Evolutionary conservation across 1,140 invertebrate genomes (phyloP).

Genomic region (Drosophila lowei): DNA sequence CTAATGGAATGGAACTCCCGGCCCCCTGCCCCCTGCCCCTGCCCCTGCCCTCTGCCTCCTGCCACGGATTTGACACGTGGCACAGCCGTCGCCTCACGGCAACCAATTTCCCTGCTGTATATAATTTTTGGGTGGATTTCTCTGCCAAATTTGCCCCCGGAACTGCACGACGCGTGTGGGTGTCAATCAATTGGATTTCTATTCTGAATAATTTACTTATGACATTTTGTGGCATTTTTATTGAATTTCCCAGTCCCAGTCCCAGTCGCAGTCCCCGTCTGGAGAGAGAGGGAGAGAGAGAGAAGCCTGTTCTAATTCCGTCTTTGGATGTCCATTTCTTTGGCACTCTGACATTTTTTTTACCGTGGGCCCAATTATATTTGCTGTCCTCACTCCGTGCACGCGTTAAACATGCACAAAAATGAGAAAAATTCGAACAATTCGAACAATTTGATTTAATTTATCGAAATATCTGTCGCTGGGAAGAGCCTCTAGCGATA

Average conservation of each 20-base stretch:
- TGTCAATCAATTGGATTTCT: constrained; percentile 71
- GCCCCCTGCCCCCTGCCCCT: neutral
- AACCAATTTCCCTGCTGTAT: constrained; percentile 39
- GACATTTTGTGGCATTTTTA: constrained; percentile 64
- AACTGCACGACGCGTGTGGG: constrained; percentile 68
- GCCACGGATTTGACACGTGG: constrained; percentile 57
- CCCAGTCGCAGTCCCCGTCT: too few relatives aligned
- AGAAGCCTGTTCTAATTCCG: constrained; percentile 1
- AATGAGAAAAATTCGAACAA: constrained; percentile 63
- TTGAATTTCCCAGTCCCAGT: constrained; percentile 45
- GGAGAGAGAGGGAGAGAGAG: too few relatives aligned
- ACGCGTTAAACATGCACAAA: constrained; percentile 67
- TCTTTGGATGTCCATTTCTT: neutral
- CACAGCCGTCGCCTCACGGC: constrained; percentile 13
- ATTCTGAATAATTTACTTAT: constrained; percentile 79
- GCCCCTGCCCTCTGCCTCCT: neutral
- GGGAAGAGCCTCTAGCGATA: constrained; percentile 21
- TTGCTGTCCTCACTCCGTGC: constrained; percentile 47
- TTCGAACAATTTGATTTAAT: constrained; percentile 74
- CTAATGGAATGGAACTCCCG: constrained; percentile 25
- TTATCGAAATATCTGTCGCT: constrained; percentile 58
- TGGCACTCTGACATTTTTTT: constrained; percentile 1
- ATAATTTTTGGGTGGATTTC: constrained; percentile 54
- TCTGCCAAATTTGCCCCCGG: constrained; percentile 51
- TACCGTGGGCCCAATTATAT: constrained; percentile 20